Evolutionary conservation across 1,140 invertebrate species (phyloP), one percentile per base, ranked within the genome.

Genomic region (Dinothrombium tinctorium): DNA sequence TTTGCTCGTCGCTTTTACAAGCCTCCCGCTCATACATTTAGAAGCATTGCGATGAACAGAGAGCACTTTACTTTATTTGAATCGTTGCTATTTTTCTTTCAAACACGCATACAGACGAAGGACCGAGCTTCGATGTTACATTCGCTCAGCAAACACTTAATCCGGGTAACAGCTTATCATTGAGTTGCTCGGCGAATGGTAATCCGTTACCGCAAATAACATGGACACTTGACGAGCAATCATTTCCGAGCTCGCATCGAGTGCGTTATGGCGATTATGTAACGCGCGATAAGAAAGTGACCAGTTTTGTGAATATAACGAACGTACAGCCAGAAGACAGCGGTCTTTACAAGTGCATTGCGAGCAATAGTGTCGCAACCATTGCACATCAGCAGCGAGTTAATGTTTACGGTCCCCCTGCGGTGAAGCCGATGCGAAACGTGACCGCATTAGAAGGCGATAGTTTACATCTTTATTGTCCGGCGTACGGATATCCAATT

Each of bases 401-500:
- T 42, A 89, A 87, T 61, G 78, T 90, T 51, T 72, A 69, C 53
- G 79, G 83, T 8, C 61, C 75, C 33, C 83, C 83, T 9, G 83
- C 72, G 54, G 81, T 94, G 41, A 64, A 82, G 40, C 70, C 74
- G 50, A 89, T 90, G 81, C 72, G 73, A 11, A 84, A 83, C 62
- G 71, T 87, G 24, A 82, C 77, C 4, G 83, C 79, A 0, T 73
- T 89, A 9, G 80, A 83, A 21, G 82, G 81, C 33, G 72, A 72
- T 52, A 72, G 74, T 56, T 67, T 87, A 44, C 65, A 74, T 49
- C 74, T 94, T 52, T 79, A 80, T 58, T 90, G 84, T 60, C 82
- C 83, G 36, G 84, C 84, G 11, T 80, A 79, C 25, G 86, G 86
- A 23, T 87, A 82, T 62, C 84, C 86, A 6, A 78, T 90, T 45